Evolutionary conservation across 2,113 vertebrate genomes (phyloP).

Genomic region (Phainopepla nitens): DNA sequence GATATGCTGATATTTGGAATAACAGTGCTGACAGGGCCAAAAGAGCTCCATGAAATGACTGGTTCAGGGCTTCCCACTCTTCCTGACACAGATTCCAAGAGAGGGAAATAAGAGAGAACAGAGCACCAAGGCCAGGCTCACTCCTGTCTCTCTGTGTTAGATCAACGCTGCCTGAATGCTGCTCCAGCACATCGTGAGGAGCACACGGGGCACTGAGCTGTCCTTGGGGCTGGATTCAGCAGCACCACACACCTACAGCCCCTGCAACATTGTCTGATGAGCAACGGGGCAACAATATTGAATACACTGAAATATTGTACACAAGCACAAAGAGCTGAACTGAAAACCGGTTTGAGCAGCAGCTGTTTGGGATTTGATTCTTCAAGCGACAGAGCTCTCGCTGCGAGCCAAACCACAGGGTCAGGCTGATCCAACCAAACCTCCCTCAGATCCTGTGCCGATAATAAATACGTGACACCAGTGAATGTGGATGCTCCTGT

Average conservation of each 20-base stretch:
- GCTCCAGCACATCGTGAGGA: background rate
- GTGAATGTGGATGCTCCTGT: accelerated
- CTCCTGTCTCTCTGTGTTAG: background rate
- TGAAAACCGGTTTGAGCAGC: background rate
- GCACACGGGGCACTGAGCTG: background rate
- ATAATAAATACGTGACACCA: accelerated
- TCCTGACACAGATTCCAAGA: background rate
- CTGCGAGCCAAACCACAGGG: background rate
- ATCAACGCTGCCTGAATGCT: background rate
- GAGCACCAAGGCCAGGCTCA: background rate
- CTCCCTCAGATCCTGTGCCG: background rate
- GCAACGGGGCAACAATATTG: accelerated
- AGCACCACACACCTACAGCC: background rate
- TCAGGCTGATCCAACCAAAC: background rate
- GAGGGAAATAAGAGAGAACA: background rate
- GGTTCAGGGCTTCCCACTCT: background rate
- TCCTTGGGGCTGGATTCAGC: background rate
- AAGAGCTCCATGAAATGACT: background rate
- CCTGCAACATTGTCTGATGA: accelerated
- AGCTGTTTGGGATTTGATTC: background rate
- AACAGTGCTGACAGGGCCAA: background rate
- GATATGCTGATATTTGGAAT: background rate
- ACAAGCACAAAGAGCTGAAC: background rate
- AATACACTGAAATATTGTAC: accelerated
- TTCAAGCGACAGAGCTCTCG: accelerated